Conservation (phyloP, 2,888 invertebrate species). For the Agrypnus murinus region DNA sequence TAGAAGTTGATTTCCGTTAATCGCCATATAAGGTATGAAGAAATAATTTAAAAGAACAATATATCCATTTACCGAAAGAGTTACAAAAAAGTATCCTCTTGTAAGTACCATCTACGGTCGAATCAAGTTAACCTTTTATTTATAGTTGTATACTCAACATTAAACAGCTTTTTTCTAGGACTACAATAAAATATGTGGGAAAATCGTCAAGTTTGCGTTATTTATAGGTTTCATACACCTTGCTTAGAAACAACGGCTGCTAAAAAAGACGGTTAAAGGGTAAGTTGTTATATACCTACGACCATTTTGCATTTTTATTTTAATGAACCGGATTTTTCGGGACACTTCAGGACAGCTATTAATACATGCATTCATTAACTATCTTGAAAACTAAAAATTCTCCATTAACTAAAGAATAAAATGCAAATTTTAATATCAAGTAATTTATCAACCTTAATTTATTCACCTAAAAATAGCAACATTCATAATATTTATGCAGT, state of each 20-base stretch:
- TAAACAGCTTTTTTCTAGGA: slow-evolving; percentile 40
- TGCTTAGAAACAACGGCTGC: background rate
- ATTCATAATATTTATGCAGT: slow-evolving; percentile 12
- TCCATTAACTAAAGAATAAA: too few species aligned
- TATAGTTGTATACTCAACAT: slow-evolving; percentile 31
- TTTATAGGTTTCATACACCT: slow-evolving; percentile 32
- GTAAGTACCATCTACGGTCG: slow-evolving; percentile 39
- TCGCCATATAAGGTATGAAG: slow-evolving; percentile 27
- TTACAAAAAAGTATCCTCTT: slow-evolving; percentile 12
- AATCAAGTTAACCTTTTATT: slow-evolving; percentile 37
- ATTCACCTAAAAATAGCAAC: slow-evolving; percentile 23
- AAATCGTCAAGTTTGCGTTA: slow-evolving; percentile 40
- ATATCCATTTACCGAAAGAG: slow-evolving; percentile 37
- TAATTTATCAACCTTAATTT: background rate
- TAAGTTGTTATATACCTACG: too few species aligned
- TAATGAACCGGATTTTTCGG: too few species aligned
- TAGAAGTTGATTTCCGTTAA: slow-evolving; percentile 43
- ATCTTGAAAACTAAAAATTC: too few species aligned
- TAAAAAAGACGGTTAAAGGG: slow-evolving; percentile 33
- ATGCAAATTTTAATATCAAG: too few species aligned
- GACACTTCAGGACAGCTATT: too few species aligned
- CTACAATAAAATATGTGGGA: slow-evolving; percentile 43
- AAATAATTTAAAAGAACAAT: slow-evolving; percentile 44
- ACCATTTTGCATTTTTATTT: too few species aligned
- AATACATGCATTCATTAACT: too few species aligned